A percentile compares a stretch with the other conserved stretches of the same genome.
phyloP scores from a whole-genome alignment of 64 coral and sea anemone genomes.

The Dendronephthya gigantea region DNA sequence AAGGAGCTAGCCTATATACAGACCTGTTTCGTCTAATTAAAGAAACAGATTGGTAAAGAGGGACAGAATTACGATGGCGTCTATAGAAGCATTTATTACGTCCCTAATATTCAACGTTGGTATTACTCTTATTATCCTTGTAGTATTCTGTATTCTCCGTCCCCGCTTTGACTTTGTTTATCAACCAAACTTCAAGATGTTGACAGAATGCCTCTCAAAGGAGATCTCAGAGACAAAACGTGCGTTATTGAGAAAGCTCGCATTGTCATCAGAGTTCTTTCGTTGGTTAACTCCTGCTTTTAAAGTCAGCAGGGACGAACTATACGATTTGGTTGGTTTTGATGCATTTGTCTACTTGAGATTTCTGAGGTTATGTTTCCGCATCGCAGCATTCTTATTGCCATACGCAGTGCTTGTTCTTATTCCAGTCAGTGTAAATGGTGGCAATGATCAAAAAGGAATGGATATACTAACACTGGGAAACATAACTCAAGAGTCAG shows the following conservation, averaged over 20 bases:
- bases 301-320: constrained; percentile 56
- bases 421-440: constrained; percentile 63
- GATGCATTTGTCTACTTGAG: constrained; percentile 76
- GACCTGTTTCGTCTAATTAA: too few species aligned
- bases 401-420: constrained; percentile 75
- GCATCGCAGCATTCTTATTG: constrained; percentile 63
- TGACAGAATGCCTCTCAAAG: constrained; percentile 25
- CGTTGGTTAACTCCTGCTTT: constrained; percentile 80
- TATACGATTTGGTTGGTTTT: constrained; percentile 69
- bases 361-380: constrained; percentile 77
- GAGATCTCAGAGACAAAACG: constrained; percentile 55
- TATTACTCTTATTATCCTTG: constrained; percentile 43
- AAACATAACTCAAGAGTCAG: constrained; percentile 41
- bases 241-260: not conserved
- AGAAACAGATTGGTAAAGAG: too few species aligned
- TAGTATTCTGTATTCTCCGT: constrained; percentile 64
- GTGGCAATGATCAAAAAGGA: constrained; percentile 42
- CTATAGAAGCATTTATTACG: constrained; percentile 25
- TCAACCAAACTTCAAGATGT: constrained; percentile 53
- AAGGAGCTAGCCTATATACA: too few species aligned
- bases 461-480: constrained; percentile 53
- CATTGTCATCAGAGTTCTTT: constrained; percentile 36
- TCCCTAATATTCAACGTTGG: constrained; percentile 56
- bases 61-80: too few species aligned
- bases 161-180: constrained; percentile 52